Evolutionary conservation across 2,797 vertebrate species (phyloP).

Genomic region (Avahi laniger): DNA sequence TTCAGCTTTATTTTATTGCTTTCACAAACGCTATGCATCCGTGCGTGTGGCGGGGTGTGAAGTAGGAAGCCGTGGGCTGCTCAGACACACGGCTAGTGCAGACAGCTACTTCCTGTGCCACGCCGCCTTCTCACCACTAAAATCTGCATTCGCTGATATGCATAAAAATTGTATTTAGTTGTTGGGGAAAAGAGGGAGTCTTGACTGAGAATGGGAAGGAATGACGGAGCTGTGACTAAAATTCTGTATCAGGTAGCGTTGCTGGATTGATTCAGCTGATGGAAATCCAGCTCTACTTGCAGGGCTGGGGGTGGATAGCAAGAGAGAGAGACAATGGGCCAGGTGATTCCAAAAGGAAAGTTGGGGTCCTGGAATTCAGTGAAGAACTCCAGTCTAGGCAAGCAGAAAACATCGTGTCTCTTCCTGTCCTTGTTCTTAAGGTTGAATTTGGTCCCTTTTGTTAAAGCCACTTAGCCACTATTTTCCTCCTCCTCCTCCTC

Average conservation of each 20-base stretch:
- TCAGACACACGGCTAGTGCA: not conserved
- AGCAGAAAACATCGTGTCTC: not conserved
- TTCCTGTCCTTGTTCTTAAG: not conserved
- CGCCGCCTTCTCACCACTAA: no score
- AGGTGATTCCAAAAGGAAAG: not conserved
- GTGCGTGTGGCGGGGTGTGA: not conserved
- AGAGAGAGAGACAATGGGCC: not conserved
- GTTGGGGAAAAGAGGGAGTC: not conserved
- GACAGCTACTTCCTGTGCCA: not conserved
- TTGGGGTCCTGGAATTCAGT: not conserved
- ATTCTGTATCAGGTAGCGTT: not conserved
- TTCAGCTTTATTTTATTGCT: not conserved
- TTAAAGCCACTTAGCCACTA: not conserved
- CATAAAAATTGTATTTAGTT: not conserved
- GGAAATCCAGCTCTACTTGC: not conserved
- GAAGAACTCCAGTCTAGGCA: not conserved
- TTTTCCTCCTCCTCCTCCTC: not conserved
- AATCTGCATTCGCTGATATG: not conserved
- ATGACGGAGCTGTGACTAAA: not conserved
- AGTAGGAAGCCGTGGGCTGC: not conserved
- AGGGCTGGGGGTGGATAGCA: not conserved
- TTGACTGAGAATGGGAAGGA: not conserved
- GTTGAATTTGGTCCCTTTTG: not conserved
- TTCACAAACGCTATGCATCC: not conserved
- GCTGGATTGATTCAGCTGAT: not conserved